Evolutionary conservation across 1,140 invertebrate genomes (phyloP), one percentile per base, ranked within the genome.

Genomic region (Nephila pilipes): DNA sequence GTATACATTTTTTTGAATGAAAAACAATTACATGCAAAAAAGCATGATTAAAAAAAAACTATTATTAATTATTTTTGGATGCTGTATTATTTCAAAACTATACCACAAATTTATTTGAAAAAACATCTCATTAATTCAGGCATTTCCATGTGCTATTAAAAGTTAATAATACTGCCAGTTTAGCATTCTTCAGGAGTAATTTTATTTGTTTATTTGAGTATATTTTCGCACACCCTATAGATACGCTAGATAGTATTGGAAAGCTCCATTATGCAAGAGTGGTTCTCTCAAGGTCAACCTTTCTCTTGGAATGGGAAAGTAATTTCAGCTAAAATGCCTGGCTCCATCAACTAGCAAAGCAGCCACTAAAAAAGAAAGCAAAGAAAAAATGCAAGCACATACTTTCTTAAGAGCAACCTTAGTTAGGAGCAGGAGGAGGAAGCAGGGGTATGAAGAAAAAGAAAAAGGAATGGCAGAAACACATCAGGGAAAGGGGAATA

Each of bases 401-500:
- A 91, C 89, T 91, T 91, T 91, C 89, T 83, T 83, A 58, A 58
- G 29, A 90, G 55, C 22, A 79, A 60, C 29, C 54, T 75, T 32
- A 75, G 69, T 29, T 32, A 75, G 29, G 29, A 75, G 29, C 69
- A 60, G 58, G 58, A 60, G 46, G 46, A 29, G 46, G 29, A 87
- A 32, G 60, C 22, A 54, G 83, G 29, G 3, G 55, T 18, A 36
- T 60, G 14, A 69, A n/a, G 60, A 54, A 46, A 22, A 60, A 36
- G 75, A 65, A 65, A 75, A 46, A 91, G 58, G 38, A 91, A 83
- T 91, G 65, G 89, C 80, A 91, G 88, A 91, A 83, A 91, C 80
- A 91, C 89, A 91, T 60, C 75, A 57, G 79, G 58, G 89, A 63
- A 91, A 83, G 80, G 90, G 90, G 90, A 90, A 92, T 85, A 92